phyloP scores from a whole-genome alignment of 2,888 invertebrate species.

The Athetis lepigone region DNA sequence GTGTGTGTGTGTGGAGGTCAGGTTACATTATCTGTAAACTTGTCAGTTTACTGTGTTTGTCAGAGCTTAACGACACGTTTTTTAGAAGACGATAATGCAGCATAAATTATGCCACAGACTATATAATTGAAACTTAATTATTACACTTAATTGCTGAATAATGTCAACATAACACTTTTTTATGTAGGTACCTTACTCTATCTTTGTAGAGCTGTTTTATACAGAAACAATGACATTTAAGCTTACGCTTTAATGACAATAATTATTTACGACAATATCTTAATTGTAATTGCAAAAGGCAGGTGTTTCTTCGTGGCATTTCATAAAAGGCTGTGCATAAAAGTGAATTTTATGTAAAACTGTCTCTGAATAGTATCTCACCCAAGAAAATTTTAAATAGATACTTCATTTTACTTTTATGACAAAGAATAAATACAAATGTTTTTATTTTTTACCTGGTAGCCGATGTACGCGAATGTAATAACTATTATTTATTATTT shows the following conservation, averaged over 20 bases:
- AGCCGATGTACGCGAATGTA: no score
- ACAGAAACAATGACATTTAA: conserved; percentile 18
- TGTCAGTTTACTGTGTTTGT: conserved; percentile 44
- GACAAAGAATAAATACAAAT: no score
- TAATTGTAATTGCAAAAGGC: conserved; percentile 5
- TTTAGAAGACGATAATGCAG: conserved; percentile 30
- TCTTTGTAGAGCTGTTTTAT: conserved; percentile 16
- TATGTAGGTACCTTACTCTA: conserved; percentile 6
- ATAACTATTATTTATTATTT: no score
- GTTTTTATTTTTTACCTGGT: no score
- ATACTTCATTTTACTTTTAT: no score
- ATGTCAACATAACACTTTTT: conserved; percentile 23
- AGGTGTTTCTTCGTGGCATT: conserved; percentile 23
- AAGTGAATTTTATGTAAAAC: neutral
- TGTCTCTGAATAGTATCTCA: neutral
- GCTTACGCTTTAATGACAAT: conserved; percentile 6
- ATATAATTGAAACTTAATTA: conserved; percentile 47
- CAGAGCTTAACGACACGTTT: conserved; percentile 11
- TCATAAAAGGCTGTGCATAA: neutral
- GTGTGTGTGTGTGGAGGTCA: conserved; percentile 39
- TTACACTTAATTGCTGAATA: conserved; percentile 24
- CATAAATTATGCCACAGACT: conserved; percentile 34
- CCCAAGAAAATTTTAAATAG: no score
- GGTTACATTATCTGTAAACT: conserved; percentile 55
- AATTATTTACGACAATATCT: conserved; percentile 2